Conservation (phyloP, 1,140 invertebrate species). For the Drosophila nikananu region DNA sequence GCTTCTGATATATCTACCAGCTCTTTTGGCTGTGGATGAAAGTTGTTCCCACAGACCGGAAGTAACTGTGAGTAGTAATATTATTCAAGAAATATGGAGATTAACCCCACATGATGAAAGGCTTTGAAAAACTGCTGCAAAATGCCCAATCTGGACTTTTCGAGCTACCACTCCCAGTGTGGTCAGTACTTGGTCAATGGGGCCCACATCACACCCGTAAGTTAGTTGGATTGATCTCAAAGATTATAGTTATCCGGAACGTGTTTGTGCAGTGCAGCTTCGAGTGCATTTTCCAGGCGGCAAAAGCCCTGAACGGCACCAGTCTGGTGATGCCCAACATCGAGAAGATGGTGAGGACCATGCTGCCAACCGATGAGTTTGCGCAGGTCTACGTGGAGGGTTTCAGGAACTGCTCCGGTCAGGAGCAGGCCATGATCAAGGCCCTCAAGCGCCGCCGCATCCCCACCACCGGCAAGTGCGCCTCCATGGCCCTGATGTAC, state of each 20-base stretch:
- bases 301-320: conserved; percentile 39
- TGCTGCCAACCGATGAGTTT: conserved; percentile 27
- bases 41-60: conserved; percentile 24
- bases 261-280: conserved; percentile 45
- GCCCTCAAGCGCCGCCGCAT: conserved; percentile 41
- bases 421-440: conserved; percentile 44
- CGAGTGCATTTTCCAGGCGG: conserved; percentile 46
- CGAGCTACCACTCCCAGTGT: conserved; percentile 30
- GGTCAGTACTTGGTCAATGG: conserved; percentile 35
- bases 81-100: neutral
- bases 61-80: conserved; percentile 33
- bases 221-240: neutral
- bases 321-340: conserved; percentile 38
- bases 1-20: conserved; percentile 7
- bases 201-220: conserved; percentile 40
- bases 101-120: neutral
- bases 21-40: conserved; percentile 4
- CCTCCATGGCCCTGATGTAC: conserved; percentile 50
- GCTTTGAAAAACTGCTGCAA: conserved; percentile 49
- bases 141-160: conserved; percentile 15
- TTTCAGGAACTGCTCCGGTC: conserved; percentile 20
- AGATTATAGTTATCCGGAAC: neutral
- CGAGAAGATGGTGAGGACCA: conserved; percentile 22
- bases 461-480: conserved; percentile 50
- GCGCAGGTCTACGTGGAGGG: conserved; percentile 28